Evolutionary conservation across 2,113 vertebrate genomes (phyloP).

Genomic region (Xerus inauris): DNA sequence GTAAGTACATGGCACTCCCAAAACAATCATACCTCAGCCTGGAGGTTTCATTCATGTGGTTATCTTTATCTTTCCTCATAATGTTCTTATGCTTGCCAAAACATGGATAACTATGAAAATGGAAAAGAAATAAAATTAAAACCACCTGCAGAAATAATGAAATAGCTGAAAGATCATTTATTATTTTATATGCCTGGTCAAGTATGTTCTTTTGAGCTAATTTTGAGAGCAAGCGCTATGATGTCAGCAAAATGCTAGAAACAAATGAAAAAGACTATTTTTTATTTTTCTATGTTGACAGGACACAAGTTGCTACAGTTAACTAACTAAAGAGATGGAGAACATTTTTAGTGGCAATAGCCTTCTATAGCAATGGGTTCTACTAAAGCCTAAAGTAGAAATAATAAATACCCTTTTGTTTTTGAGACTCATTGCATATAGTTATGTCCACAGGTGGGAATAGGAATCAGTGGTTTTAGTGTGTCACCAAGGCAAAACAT

Average conservation of each 20-base stretch:
- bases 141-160: neutral
- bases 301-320: neutral
- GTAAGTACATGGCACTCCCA: neutral
- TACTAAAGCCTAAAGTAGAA: neutral
- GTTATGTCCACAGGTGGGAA: neutral
- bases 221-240: neutral
- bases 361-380: neutral
- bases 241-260: neutral
- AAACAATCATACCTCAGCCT: neutral
- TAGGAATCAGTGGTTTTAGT: neutral
- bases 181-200: neutral
- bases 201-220: neutral
- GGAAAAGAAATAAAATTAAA: neutral
- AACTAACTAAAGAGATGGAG: neutral
- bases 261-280: neutral
- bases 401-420: neutral
- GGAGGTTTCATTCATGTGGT: neutral
- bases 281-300: neutral
- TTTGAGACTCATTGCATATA: neutral
- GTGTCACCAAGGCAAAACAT: neutral
- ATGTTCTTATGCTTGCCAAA: neutral
- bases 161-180: neutral
- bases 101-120: neutral
- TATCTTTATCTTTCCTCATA: neutral
- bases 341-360: neutral